Evolutionary conservation across 2,113 vertebrate species (phyloP).

Genomic region (Scomber japonicus): DNA sequence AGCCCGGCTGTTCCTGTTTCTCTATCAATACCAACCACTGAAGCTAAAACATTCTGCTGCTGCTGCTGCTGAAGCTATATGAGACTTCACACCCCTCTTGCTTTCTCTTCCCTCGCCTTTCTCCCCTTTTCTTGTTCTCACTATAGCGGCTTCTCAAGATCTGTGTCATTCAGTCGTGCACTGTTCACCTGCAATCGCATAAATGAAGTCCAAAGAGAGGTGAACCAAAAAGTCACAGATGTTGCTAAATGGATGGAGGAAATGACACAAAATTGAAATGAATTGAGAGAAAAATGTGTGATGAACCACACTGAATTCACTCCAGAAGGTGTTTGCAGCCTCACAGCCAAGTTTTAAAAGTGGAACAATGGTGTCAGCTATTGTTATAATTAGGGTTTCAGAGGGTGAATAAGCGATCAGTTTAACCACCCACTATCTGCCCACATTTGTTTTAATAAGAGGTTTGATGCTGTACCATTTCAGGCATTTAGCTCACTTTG

Average conservation of each 20-base stretch:
- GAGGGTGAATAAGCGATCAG: slow-evolving; percentile 41
- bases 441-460: slow-evolving; percentile 65
- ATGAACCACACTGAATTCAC: not conserved
- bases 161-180: not conserved
- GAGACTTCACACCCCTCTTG: slow-evolving; percentile 53
- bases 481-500: slow-evolving; percentile 47
- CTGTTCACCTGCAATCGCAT: slow-evolving; percentile 12
- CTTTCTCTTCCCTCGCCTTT: slow-evolving; percentile 27
- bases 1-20: slow-evolving; percentile 62
- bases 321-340: slow-evolving; percentile 57
- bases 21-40: slow-evolving; percentile 60
- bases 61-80: slow-evolving; percentile 56
- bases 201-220: not conserved
- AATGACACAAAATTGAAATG: not conserved
- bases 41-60: slow-evolving; percentile 56
- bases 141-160: slow-evolving; percentile 4
- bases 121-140: not conserved
- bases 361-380: slow-evolving; percentile 50
- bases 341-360: slow-evolving; percentile 43
- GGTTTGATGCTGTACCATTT: slow-evolving; percentile 47
- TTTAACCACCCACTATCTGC: slow-evolving; percentile 40
- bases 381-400: slow-evolving; percentile 63
- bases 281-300: not conserved
- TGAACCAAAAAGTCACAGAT: slow-evolving; percentile 34
- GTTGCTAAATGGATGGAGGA: slow-evolving; percentile 1